A percentile compares a stretch with the other conserved stretches of the same genome.
Evolutionary conservation across 2,113 vertebrate genomes (phyloP).

Genomic region (Zapornia atra): DNA sequence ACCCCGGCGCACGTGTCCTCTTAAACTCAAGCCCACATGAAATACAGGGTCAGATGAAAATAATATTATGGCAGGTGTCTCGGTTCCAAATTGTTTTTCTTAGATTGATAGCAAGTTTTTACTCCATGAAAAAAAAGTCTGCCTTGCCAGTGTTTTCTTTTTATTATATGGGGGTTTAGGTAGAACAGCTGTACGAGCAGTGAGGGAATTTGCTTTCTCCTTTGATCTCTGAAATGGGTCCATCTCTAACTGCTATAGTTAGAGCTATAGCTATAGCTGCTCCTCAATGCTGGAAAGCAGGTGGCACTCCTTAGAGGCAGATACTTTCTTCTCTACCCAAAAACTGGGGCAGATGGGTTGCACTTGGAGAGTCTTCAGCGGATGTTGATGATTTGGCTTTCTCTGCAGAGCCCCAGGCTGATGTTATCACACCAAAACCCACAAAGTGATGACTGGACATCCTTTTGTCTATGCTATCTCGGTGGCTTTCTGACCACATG

Average conservation of each 20-base stretch:
- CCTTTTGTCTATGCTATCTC: background rate
- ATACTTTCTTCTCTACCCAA: background rate
- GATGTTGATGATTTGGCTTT: background rate
- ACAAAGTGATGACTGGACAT: background rate
- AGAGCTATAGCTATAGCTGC: background rate
- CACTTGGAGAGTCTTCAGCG: background rate
- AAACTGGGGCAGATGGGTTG: background rate
- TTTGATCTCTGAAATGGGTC: background rate
- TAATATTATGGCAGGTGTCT: slow-evolving; percentile 42
- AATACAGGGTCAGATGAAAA: slow-evolving; percentile 33
- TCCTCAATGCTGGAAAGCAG: background rate
- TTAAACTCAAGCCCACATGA: slow-evolving; percentile 26
- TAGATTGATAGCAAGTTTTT: slow-evolving; percentile 13
- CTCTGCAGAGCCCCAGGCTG: background rate
- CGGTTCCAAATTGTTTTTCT: slow-evolving; percentile 27
- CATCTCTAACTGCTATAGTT: background rate
- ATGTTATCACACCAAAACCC: background rate
- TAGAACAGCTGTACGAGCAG: background rate
- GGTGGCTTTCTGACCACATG: background rate
- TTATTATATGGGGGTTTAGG: background rate
- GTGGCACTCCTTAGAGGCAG: background rate
- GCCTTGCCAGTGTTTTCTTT: background rate
- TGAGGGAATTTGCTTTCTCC: background rate
- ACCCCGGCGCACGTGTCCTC: background rate
- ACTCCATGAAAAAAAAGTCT: background rate